phyloP scores from a whole-genome alignment of 1,140 invertebrate species.

The Saccostrea cuccullata region DNA sequence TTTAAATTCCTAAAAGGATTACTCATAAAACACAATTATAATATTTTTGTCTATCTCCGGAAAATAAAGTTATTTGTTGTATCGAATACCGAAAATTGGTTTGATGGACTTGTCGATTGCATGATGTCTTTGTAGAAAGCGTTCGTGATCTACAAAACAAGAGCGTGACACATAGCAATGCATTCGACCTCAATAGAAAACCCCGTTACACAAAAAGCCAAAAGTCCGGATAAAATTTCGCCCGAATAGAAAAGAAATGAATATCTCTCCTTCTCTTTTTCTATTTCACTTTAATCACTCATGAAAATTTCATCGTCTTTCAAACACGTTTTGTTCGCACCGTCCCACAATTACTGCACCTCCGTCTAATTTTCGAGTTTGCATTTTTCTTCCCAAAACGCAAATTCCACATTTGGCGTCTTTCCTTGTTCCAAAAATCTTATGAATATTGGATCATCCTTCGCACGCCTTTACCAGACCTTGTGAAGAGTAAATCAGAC shows the following conservation, averaged over 20 bases:
- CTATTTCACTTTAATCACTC: constrained; percentile 28
- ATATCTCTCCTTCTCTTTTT: neutral
- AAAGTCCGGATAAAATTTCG: constrained; percentile 17
- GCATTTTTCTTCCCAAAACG: neutral
- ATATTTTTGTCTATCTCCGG: neutral
- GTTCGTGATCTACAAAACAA: neutral
- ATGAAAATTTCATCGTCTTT: constrained; percentile 29
- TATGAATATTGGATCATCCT: constrained; percentile 27
- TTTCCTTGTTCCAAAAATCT: neutral
- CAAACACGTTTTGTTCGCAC: neutral
- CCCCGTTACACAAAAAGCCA: neutral
- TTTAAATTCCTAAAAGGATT: constrained; percentile 23
- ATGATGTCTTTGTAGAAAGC: neutral
- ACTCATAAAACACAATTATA: constrained; percentile 27
- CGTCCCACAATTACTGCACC: neutral
- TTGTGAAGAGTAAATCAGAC: neutral
- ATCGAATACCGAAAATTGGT: neutral
- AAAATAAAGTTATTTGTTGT: constrained; percentile 23
- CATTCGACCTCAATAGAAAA: neutral
- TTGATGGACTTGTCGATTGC: neutral
- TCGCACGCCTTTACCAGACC: neutral
- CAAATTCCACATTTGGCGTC: neutral
- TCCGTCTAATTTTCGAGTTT: neutral
- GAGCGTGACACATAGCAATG: constrained; percentile 12
- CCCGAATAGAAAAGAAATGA: neutral